phyloP scores from a whole-genome alignment of 1,140 invertebrate species.

The Contarinia nasturtii region DNA sequence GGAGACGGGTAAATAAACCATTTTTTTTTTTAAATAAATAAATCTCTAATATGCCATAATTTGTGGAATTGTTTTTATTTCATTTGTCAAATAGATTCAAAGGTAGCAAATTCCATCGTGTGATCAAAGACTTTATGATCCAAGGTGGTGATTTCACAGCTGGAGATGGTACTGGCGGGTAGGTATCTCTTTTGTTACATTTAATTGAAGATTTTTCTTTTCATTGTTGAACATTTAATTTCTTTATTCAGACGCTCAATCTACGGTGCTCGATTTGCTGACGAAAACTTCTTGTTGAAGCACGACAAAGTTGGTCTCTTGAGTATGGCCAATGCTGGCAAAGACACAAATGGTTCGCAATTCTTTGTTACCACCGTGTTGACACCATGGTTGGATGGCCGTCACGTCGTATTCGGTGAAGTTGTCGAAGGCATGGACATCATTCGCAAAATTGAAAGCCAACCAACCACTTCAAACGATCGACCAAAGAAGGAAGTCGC shows the following conservation, averaged over 20 bases:
- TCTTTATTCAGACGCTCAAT: conserved; percentile 59
- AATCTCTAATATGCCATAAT: background rate
- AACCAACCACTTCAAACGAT: conserved; percentile 53
- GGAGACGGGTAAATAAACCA: conserved; percentile 42
- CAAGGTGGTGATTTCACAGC: conserved; percentile 88
- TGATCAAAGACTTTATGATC: conserved; percentile 92
- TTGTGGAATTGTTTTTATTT: background rate
- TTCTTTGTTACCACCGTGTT: conserved; percentile 90
- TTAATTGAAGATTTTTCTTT: conserved; percentile 2
- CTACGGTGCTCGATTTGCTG: conserved; percentile 80
- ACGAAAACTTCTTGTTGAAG: conserved; percentile 96
- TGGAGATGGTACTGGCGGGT: conserved; percentile 80
- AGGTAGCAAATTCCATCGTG: conserved; percentile 78
- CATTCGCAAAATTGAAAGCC: conserved; percentile 67
- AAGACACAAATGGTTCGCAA: conserved; percentile 95
- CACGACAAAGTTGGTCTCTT: conserved; percentile 93
- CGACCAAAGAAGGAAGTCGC: conserved; percentile 58
- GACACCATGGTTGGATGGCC: conserved; percentile 88
- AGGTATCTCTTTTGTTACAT: conserved; percentile 8
- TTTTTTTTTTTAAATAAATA: conserved; percentile 1
- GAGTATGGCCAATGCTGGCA: conserved; percentile 91
- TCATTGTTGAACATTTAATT: background rate
- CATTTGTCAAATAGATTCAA: conserved; percentile 34
- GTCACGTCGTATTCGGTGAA: conserved; percentile 97
- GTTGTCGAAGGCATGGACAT: conserved; percentile 38